These are phyloP conservation scores for Clupea harengus DNA, from an alignment of 2,113 vertebrate species.

Conservation along the genomic window DNA sequence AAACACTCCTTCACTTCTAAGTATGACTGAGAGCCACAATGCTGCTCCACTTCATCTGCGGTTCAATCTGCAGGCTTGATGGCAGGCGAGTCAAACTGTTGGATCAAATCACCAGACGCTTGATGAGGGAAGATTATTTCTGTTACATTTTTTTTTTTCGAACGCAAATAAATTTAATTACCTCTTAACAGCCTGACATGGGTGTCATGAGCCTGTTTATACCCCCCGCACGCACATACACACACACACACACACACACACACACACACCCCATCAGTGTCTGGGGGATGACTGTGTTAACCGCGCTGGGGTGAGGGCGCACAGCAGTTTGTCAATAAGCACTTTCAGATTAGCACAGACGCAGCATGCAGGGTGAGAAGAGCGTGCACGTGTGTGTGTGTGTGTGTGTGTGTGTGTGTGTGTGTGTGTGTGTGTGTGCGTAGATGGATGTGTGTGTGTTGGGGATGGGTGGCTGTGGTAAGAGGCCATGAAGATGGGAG, in stretches of 20 bases:
- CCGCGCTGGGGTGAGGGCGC: neutral
- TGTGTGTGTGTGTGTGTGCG: conserved; percentile 43
- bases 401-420: neutral
- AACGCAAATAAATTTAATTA: conserved; percentile 5
- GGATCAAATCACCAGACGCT: neutral
- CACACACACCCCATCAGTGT: conserved; percentile 1
- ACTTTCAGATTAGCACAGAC: conserved; percentile 4
- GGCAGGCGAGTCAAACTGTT: neutral
- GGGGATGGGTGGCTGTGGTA: conserved; percentile 23
- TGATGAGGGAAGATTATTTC: neutral
- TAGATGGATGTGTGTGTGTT: conserved; percentile 44
- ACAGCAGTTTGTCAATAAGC: conserved; percentile 7
- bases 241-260: neutral
- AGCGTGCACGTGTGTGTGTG: conserved; percentile 50
- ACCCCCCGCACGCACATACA: neutral
- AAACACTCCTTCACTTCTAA: too few relatives aligned
- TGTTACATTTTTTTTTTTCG: neutral
- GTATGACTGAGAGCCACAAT: too few relatives aligned
- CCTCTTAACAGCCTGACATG: neutral
- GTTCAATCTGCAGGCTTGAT: too few relatives aligned
- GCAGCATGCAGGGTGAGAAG: conserved; percentile 34
- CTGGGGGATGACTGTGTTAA: neutral
- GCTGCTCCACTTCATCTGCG: too few relatives aligned
- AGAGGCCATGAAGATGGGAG: neutral
- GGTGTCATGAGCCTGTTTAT: neutral